phyloP scores from a whole-genome alignment of 1,140 invertebrate genomes.

The Anastrepha ludens region DNA sequence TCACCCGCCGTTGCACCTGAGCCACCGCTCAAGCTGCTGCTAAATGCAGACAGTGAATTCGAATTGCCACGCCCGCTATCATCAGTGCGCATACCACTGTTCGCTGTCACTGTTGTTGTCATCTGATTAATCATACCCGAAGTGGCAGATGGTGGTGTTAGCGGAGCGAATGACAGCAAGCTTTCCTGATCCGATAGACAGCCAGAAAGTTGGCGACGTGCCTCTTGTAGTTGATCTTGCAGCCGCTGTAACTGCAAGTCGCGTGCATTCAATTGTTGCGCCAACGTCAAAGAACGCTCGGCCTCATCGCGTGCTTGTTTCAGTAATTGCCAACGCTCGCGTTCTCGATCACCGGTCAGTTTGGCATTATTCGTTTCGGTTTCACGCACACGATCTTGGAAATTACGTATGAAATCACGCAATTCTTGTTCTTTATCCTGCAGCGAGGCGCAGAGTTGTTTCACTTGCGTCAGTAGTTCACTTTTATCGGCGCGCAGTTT shows the following conservation, averaged over 20 bases:
- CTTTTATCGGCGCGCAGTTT: constrained; percentile 94
- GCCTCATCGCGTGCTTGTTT: constrained; percentile 92
- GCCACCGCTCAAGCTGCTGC: constrained; percentile 75
- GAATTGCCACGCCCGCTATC: constrained; percentile 76
- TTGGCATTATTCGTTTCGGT: constrained; percentile 78
- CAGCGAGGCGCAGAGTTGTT: constrained; percentile 92
- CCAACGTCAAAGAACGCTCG: constrained; percentile 88
- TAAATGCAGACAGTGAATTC: constrained; percentile 72
- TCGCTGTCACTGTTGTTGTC: constrained; percentile 72
- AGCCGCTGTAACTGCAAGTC: constrained; percentile 89
- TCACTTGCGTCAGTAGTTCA: constrained; percentile 95
- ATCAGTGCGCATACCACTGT: constrained; percentile 78
- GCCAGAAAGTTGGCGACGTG: constrained; percentile 82
- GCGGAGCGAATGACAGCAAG: constrained; percentile 78
- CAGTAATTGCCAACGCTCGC: constrained; percentile 90
- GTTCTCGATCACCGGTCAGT: constrained; percentile 88
- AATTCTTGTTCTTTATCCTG: constrained; percentile 96
- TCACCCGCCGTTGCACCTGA: constrained; percentile 78
- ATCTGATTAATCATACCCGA: constrained; percentile 71
- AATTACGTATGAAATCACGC: constrained; percentile 94
- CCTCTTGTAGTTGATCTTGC: constrained; percentile 88
- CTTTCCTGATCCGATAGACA: constrained; percentile 85
- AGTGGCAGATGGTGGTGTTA: constrained; percentile 71
- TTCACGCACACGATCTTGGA: constrained; percentile 83
- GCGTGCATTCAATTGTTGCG: constrained; percentile 88